A percentile compares a stretch with the other conserved stretches of the same genome.
Evolutionary conservation across 2,113 vertebrate genomes (phyloP).

Genomic region (Ranitomeya variabilis): DNA sequence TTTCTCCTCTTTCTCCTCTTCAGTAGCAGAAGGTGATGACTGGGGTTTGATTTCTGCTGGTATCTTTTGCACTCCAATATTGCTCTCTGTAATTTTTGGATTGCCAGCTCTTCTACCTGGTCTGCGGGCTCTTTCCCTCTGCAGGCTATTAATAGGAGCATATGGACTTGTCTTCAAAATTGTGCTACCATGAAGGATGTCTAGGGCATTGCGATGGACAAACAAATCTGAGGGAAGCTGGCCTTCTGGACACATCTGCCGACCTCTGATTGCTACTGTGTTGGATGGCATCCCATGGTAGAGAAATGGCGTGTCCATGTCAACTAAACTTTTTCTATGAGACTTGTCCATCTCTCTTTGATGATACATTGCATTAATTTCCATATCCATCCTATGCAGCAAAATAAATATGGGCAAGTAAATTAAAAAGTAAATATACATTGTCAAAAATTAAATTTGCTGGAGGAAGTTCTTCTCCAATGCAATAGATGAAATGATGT

Average conservation of each 20-base stretch:
- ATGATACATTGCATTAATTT: slow-evolving; percentile 92
- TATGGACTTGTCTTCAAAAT: slow-evolving; percentile 82
- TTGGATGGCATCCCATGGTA: slow-evolving; percentile 76
- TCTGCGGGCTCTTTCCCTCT: slow-evolving; percentile 81
- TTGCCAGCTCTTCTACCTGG: slow-evolving; percentile 75
- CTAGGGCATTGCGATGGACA: slow-evolving; percentile 77
- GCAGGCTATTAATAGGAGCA: slow-evolving; percentile 78
- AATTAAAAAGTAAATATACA: not conserved
- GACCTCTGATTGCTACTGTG: slow-evolving; percentile 78
- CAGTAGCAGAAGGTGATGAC: slow-evolving; percentile 68
- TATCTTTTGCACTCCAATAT: slow-evolving; percentile 69
- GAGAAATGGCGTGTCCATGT: slow-evolving; percentile 79
- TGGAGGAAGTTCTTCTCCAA: not conserved
- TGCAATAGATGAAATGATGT: not conserved
- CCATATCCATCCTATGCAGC: slow-evolving; percentile 78
- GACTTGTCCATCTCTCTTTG: slow-evolving; percentile 90
- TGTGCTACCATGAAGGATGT: slow-evolving; percentile 82
- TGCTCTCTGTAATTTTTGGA: slow-evolving; percentile 77
- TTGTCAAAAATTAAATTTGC: not conserved
- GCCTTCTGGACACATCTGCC: slow-evolving; percentile 78
- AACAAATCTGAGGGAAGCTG: slow-evolving; percentile 77
- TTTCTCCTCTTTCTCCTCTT: slow-evolving; percentile 82
- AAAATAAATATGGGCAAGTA: not conserved
- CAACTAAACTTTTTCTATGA: slow-evolving; percentile 82
- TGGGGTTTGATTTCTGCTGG: slow-evolving; percentile 74